phyloP scores from a whole-genome alignment of 2,113 vertebrate species.

The Alethe diademata region DNA sequence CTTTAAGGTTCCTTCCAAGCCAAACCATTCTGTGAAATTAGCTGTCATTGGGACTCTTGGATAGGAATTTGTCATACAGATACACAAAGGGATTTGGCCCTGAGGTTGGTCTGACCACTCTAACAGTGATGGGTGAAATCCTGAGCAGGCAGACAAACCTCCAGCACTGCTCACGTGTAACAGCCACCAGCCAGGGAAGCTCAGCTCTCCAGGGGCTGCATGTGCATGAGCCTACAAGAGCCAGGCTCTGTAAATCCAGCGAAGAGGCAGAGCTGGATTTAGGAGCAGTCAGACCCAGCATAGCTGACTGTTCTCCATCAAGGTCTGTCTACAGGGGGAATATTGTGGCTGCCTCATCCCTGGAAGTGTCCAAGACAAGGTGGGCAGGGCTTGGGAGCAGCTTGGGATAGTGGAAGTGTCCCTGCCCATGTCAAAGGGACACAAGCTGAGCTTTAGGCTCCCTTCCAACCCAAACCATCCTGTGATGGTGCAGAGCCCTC shows the following conservation, averaged over 20 bases:
- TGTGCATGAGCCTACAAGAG: neutral
- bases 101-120: neutral
- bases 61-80: neutral
- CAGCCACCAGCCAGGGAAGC: neutral
- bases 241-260: neutral
- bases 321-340: neutral
- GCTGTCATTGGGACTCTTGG: neutral
- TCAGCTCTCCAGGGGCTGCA: neutral
- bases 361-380: neutral
- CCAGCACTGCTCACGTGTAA: neutral
- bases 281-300: neutral
- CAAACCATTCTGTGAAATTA: neutral
- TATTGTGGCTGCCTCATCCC: neutral
- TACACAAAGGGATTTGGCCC: neutral
- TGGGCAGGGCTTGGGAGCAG: neutral
- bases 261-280: neutral
- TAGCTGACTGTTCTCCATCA: neutral
- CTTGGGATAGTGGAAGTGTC: neutral
- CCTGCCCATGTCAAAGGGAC: no score
- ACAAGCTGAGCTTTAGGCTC: neutral
- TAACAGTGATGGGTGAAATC: neutral
- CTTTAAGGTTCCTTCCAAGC: neutral
- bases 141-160: neutral
- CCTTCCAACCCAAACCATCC: neutral
- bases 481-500: neutral